These are phyloP conservation scores for Aradophagus sp. DNA, from an alignment of 1,140 invertebrate species.

Conservation along the genomic window DNA sequence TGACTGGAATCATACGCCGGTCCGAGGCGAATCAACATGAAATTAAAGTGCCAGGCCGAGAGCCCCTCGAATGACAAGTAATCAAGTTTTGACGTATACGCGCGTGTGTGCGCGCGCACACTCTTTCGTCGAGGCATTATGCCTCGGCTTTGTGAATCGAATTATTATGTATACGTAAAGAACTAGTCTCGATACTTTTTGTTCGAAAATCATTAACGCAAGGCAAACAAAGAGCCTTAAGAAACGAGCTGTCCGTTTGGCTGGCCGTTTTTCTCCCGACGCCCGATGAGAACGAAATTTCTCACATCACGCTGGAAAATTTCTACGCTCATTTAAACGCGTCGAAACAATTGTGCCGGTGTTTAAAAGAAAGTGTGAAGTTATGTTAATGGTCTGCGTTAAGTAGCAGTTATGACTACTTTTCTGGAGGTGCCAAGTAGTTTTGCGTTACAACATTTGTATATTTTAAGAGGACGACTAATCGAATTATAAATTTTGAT, in stretches of 20 bases:
- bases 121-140: slow-evolving; percentile 27
- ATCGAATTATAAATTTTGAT: too few relatives aligned
- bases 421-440: too few relatives aligned
- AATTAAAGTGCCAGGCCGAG: slow-evolving; percentile 36
- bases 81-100: slow-evolving; percentile 44
- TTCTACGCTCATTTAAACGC: background rate
- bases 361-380: too few relatives aligned
- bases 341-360: too few relatives aligned
- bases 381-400: too few relatives aligned
- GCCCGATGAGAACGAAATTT: slow-evolving; percentile 2
- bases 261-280: slow-evolving; percentile 4
- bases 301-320: slow-evolving; percentile 1
- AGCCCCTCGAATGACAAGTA: slow-evolving; percentile 44
- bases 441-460: too few relatives aligned
- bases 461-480: too few relatives aligned
- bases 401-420: too few relatives aligned
- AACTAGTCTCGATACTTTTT: slow-evolving; percentile 45
- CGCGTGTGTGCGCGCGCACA: slow-evolving; percentile 4
- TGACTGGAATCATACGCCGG: slow-evolving; percentile 15
- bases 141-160: slow-evolving; percentile 14
- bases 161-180: slow-evolving; percentile 34
- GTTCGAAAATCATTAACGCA: slow-evolving; percentile 37
- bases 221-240: slow-evolving; percentile 33
- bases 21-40: slow-evolving; percentile 40
- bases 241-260: slow-evolving; percentile 18